These are phyloP conservation scores for Myathropa florea DNA, from an alignment of 2,888 invertebrate species.

Conservation along the genomic window DNA sequence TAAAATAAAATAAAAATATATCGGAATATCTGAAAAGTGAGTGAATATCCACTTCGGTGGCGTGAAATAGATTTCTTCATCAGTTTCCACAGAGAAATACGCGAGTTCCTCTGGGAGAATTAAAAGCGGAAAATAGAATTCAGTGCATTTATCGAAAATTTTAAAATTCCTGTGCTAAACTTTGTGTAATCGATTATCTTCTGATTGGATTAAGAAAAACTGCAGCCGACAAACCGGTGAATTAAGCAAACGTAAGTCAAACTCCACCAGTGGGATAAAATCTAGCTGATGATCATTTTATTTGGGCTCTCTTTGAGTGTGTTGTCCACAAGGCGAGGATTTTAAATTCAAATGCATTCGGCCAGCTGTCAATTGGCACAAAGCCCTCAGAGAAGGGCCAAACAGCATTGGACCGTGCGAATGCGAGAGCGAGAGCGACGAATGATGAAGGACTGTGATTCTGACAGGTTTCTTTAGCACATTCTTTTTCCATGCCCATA, in stretches of 20 bases:
- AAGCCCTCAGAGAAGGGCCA: not conserved
- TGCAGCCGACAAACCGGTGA: slow-evolving; percentile 12
- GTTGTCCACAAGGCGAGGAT: not conserved
- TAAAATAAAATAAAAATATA: slow-evolving; percentile 12
- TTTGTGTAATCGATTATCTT: slow-evolving; percentile 37
- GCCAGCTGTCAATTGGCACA: slow-evolving; percentile 36
- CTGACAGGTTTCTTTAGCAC: slow-evolving; percentile 35
- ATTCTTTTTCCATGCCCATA: not conserved
- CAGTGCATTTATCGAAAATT: slow-evolving; percentile 36
- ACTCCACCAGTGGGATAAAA: not conserved
- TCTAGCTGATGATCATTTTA: not conserved
- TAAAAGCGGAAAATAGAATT: slow-evolving; percentile 3
- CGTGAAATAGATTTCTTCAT: slow-evolving; percentile 18
- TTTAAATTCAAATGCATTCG: slow-evolving; percentile 27
- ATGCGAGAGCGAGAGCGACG: slow-evolving; percentile 17
- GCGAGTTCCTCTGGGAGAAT: slow-evolving; percentile 26
- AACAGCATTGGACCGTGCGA: not conserved
- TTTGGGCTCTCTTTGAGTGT: not conserved
- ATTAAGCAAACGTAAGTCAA: slow-evolving; percentile 36
- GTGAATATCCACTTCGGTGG: slow-evolving; percentile 16
- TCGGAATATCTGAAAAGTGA: slow-evolving; percentile 25
- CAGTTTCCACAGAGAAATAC: slow-evolving; percentile 18
- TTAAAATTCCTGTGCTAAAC: slow-evolving; percentile 31
- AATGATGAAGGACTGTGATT: not conserved
- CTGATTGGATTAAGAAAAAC: slow-evolving; percentile 5